These are phyloP conservation scores for Pseudochirops corinnae DNA, from an alignment of 2,797 vertebrate species.

Conservation along the genomic window DNA sequence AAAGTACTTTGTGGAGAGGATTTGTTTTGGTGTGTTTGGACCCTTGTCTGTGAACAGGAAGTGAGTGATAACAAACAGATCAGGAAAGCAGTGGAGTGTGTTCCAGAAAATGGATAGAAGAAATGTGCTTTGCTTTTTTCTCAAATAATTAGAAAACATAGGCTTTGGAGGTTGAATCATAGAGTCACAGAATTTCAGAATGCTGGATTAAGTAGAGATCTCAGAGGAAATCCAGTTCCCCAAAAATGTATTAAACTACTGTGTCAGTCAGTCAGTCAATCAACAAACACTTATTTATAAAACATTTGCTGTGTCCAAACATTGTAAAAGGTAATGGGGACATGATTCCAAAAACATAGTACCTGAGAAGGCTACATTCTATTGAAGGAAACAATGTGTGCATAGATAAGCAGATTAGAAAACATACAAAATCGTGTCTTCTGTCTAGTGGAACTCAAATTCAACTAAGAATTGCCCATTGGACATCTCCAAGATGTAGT, in stretches of 20 bases:
- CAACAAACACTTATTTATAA: not conserved
- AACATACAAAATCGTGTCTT: not conserved
- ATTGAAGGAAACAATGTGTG: not conserved
- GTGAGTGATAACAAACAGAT: not conserved
- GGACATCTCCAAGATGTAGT: not conserved
- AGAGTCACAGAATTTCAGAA: not conserved
- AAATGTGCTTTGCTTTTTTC: constrained; percentile 18
- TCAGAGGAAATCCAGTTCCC: not conserved
- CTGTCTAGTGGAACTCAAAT: not conserved
- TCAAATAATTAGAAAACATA: constrained; percentile 59
- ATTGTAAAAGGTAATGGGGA: not conserved
- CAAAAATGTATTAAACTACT: not conserved
- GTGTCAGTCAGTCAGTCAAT: not conserved
- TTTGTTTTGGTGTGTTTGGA: constrained; percentile 9
- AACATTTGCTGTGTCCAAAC: not conserved
- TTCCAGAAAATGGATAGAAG: constrained; percentile 9
- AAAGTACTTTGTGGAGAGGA: not conserved
- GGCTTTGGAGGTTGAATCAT: not conserved
- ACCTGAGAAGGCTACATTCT: not conserved
- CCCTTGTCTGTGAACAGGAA: not conserved
- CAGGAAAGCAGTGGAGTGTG: not conserved
- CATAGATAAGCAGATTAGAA: not conserved
- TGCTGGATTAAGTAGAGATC: not conserved
- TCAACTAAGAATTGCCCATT: not conserved
- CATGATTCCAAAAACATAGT: not conserved